Percentiles rank a stretch among this genome's conserved stretches.
phyloP scores from a whole-genome alignment of 2,113 vertebrate species.

The Candoia aspera region DNA sequence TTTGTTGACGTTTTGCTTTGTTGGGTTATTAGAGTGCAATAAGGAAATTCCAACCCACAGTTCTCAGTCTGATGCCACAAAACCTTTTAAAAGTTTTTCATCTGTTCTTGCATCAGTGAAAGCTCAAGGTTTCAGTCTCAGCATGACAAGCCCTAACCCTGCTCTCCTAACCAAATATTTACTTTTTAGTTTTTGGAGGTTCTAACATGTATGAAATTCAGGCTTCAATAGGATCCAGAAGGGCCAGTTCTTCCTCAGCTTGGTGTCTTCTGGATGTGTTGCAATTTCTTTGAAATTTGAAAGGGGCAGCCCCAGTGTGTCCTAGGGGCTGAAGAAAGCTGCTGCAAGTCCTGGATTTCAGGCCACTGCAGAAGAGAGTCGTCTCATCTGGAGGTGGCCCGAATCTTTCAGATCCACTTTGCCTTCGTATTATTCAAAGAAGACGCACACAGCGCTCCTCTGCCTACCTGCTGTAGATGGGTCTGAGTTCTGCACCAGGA shows the following conservation, averaged over 20 bases:
- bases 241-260: background rate
- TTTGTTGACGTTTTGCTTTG: background rate
- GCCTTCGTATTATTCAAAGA: background rate
- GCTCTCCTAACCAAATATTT: background rate
- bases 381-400: no score
- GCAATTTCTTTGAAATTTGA: background rate
- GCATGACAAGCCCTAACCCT: background rate
- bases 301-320: background rate
- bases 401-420: background rate
- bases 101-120: background rate
- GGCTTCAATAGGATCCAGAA: background rate
- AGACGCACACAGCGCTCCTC: background rate
- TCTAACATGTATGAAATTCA: background rate
- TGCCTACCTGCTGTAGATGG: background rate
- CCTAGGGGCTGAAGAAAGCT: background rate
- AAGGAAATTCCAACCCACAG: background rate
- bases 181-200: background rate
- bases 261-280: background rate
- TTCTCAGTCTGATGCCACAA: background rate
- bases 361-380: background rate
- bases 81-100: background rate
- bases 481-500: background rate
- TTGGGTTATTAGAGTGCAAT: background rate
- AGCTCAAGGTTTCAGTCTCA: background rate
- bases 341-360: background rate